Base-by-base conservation (phyloP, 2,113 vertebrate species). In the Lota lota region DNA sequence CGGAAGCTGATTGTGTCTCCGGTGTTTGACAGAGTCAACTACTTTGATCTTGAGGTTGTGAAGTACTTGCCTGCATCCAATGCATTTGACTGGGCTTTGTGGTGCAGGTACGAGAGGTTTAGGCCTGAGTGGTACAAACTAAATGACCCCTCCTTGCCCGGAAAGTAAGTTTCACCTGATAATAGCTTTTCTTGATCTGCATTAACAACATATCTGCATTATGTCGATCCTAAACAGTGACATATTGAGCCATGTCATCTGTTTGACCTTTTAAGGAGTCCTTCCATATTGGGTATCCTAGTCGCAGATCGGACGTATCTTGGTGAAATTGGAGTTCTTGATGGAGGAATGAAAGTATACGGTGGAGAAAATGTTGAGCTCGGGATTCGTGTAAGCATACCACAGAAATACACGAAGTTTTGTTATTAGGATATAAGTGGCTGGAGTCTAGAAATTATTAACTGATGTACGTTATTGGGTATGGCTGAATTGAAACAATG, bases 281-380 rank as follows among this genome's bases (percentile, higher is more conserved):
- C 96, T 0, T 94, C 96, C 1, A 79, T 98, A 79, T 98, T 98
- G 82, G 96, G 96, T 60, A 97, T 97, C 81, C 90, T 98, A 54
- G 95, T 95, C 61, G 95, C 93, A 72, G 94, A 98, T 20, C 90
- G 95, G 65, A 86, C 88, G 58, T 98, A 93, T 73, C 93, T 98
- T 63, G 94, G 94, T 64, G 95, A 98, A 90, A 96, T 97, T 18
- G 96, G 96, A 71, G 75, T 92, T 6, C 80, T 98, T 59, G 96
- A 98, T 53, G 94, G 91, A 86, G 96, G 95, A 80, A 98, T 98
- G 96, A 93, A 94, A 77, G 90, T 97, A 1, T 98, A 98, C 0
- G 96, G 96, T 60, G 96, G 96, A 63, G 96, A 98, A 79, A 98
- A 98, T 7, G 95, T 98, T 1, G 96, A 98, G 77, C 93, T 98